A percentile compares a stretch with the other conserved stretches of the same genome.
Conservation (phyloP, 1,140 invertebrate species). For the Oncopodura yosiiana region DNA sequence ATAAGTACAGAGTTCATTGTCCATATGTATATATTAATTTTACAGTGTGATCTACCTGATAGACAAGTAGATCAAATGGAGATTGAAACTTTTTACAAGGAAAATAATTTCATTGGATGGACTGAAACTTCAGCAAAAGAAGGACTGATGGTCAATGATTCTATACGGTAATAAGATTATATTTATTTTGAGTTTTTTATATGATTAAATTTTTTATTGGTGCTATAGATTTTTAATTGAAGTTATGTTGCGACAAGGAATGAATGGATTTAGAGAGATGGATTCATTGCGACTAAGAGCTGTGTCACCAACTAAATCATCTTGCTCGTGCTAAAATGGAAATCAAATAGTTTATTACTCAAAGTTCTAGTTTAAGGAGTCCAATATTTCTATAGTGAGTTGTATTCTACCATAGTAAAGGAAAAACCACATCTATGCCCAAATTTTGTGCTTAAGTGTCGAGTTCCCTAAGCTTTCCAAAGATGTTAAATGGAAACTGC, state of each 20-base stretch:
- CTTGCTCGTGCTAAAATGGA: conserved; percentile 20
- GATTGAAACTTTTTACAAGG: conserved; percentile 50
- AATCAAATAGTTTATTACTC: neutral
- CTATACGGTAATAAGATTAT: conserved; percentile 44
- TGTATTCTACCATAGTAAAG: too few species aligned
- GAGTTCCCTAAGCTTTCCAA: too few species aligned
- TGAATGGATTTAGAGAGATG: conserved; percentile 9
- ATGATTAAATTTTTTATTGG: conserved; percentile 8
- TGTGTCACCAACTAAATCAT: conserved; percentile 10
- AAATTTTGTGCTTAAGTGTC: too few species aligned
- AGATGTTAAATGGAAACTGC: too few species aligned
- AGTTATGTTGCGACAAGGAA: conserved; percentile 40
- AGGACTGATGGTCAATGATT: conserved; percentile 51
- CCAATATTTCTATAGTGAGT: too few species aligned
- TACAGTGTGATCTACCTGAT: conserved; percentile 47
- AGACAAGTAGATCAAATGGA: conserved; percentile 48
- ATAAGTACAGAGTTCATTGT: too few species aligned
- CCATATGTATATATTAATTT: conserved; percentile 34
- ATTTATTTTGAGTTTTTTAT: neutral
- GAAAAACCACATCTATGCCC: too few species aligned
- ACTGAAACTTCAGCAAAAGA: conserved; percentile 53
- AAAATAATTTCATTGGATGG: conserved; percentile 53
- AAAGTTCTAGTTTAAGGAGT: neutral
- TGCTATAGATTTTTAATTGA: conserved; percentile 40
- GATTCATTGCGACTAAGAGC: conserved; percentile 22